Percentiles rank a stretch among this genome's conserved stretches.
These are phyloP conservation scores for Palythoa caribaeorum DNA, from an alignment of 92 coral and sea anemone genomes.

Conservation along the genomic window DNA sequence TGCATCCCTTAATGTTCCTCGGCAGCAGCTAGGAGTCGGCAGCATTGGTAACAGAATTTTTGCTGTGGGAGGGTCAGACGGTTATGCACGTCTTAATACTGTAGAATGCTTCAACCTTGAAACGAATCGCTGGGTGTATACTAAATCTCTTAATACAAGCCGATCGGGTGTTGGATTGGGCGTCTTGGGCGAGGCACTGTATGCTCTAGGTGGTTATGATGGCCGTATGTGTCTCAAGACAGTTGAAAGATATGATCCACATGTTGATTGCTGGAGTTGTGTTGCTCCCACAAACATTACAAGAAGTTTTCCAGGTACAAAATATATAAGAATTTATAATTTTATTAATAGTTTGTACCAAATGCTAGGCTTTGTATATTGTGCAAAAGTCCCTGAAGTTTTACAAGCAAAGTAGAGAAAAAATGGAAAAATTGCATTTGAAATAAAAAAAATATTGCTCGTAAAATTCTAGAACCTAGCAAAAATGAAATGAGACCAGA, in stretches of 20 bases:
- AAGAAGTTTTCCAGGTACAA: conserved; percentile 97
- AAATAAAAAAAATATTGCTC: neutral
- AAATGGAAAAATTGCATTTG: neutral
- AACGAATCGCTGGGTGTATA: conserved; percentile 88
- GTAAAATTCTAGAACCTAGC: no score
- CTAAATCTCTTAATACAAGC: conserved; percentile 94
- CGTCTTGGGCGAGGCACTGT: conserved; percentile 92
- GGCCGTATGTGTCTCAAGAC: conserved; percentile 98
- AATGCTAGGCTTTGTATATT: neutral
- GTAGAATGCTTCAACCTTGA: conserved; percentile 91
- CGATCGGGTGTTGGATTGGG: conserved; percentile 99
- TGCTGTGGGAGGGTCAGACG: conserved; percentile 99
- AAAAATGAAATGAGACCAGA: no score
- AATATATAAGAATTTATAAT: neutral
- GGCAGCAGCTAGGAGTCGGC: conserved; percentile 97
- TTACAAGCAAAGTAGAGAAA: no score
- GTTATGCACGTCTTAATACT: conserved; percentile 91
- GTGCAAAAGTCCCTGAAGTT: no score
- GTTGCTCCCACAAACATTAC: conserved; percentile 95
- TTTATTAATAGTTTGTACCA: neutral
- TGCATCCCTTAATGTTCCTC: conserved; percentile 90
- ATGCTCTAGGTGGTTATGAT: conserved; percentile 99
- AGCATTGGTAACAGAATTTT: conserved; percentile 85
- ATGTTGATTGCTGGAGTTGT: conserved; percentile 97
- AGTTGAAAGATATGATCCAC: conserved; percentile 98